These are phyloP conservation scores for Drosophila mettleri DNA, from an alignment of 2,888 invertebrate species.

Conservation along the genomic window DNA sequence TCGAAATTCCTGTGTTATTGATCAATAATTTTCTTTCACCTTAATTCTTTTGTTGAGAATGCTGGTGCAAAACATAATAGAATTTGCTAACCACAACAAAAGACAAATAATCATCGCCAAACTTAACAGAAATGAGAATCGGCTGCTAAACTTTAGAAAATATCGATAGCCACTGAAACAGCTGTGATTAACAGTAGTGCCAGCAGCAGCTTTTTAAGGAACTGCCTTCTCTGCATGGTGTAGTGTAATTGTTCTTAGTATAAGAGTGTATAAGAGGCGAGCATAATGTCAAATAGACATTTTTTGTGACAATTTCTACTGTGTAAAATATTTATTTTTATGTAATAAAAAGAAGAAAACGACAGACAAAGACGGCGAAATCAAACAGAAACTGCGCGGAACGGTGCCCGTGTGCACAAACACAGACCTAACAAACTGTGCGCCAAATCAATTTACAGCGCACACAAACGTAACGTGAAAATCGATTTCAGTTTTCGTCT, in stretches of 20 bases:
- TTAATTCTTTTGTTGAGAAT: conserved; percentile 42
- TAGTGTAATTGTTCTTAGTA: conserved; percentile 26
- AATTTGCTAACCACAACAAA: conserved; percentile 51
- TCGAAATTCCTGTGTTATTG: too few relatives aligned
- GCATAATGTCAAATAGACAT: conserved; percentile 23
- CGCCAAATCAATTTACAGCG: conserved; percentile 69
- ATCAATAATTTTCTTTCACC: neutral
- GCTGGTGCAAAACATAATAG: conserved; percentile 18
- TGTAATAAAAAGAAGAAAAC: conserved; percentile 6
- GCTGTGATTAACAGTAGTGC: conserved; percentile 25
- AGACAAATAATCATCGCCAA: neutral
- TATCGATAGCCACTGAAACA: conserved; percentile 43
- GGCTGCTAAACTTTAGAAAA: neutral
- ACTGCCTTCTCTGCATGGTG: conserved; percentile 21
- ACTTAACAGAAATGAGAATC: conserved; percentile 34
- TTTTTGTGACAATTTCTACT: conserved; percentile 13
- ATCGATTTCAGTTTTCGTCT: conserved; percentile 64
- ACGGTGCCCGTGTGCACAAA: conserved; percentile 7
- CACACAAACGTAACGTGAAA: conserved; percentile 68
- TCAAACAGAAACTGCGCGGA: conserved; percentile 1
- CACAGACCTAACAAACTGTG: conserved; percentile 44
- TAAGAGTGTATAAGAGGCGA: conserved; percentile 33
- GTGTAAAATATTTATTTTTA: conserved; percentile 16
- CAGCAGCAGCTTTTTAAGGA: conserved; percentile 27
- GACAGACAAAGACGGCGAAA: neutral